Conservation (phyloP, 2,888 invertebrate genomes). For the Drosophila melanosoma region DNA sequence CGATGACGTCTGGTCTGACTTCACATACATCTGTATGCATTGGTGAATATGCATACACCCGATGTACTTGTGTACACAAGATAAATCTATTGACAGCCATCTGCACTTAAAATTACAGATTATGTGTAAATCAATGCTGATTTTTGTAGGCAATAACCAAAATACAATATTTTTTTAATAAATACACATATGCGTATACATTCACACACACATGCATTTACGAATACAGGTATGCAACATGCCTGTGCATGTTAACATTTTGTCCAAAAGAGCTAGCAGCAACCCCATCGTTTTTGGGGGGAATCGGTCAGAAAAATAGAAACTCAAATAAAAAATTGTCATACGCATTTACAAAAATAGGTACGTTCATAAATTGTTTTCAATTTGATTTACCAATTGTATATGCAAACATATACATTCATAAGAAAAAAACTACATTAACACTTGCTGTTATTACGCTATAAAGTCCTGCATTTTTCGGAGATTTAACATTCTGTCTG, state of each 20-base stretch:
- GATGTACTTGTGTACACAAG: background rate
- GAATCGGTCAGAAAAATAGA: background rate
- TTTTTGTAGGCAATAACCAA: background rate
- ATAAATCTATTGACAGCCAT: conserved; percentile 12
- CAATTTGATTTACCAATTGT: conserved; percentile 5
- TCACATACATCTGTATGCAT: conserved; percentile 10
- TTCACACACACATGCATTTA: background rate
- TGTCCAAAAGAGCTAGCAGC: background rate
- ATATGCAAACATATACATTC: background rate
- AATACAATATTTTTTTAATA: background rate
- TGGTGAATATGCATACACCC: conserved; percentile 3
- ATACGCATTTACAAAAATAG: background rate
- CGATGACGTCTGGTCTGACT: conserved; percentile 54
- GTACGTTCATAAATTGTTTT: background rate
- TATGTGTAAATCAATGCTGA: background rate
- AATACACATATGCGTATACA: background rate
- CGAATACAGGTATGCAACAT: background rate
- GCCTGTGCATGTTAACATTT: conserved; percentile 1
- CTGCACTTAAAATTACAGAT: conserved; percentile 4
- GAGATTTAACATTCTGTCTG: conserved; percentile 2
- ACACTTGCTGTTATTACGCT: conserved; percentile 20
- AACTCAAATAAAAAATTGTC: background rate
- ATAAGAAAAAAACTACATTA: background rate
- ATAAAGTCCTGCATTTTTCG: conserved; percentile 16
- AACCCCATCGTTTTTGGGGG: background rate